Evolutionary conservation across 2,113 vertebrate genomes (phyloP).

Genomic region (Phyllostomus discolor): DNA sequence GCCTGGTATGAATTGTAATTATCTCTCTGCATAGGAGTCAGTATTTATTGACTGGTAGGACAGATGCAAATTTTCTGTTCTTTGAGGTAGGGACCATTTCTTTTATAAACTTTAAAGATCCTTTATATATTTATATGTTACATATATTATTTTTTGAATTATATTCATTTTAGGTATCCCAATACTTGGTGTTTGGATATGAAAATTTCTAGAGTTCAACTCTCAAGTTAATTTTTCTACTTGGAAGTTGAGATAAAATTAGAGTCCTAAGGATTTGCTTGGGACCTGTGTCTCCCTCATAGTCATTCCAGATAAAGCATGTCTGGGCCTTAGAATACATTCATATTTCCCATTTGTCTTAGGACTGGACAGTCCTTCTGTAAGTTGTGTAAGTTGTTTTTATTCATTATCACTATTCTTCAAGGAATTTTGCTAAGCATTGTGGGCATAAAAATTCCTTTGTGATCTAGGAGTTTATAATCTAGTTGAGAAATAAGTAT

Average conservation of each 20-base stretch:
- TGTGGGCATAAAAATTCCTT: background rate
- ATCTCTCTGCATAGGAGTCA: background rate
- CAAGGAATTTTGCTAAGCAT: background rate
- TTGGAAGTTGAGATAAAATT: constrained; percentile 22
- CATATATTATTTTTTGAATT: background rate
- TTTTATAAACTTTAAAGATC: background rate
- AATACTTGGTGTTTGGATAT: background rate
- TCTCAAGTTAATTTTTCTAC: background rate
- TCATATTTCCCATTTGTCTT: background rate
- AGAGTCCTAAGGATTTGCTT: background rate
- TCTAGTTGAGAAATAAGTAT: constrained; percentile 22
- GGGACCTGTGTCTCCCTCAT: background rate
- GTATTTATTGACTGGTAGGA: background rate
- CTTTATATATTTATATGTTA: background rate
- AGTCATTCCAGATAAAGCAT: background rate
- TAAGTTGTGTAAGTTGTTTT: background rate
- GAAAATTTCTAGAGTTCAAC: background rate
- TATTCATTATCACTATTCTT: background rate
- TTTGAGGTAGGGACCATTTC: background rate
- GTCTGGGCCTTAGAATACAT: background rate
- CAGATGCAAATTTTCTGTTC: background rate
- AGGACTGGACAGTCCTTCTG: background rate
- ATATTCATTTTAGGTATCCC: background rate
- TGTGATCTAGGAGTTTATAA: background rate
- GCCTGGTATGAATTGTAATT: background rate